A percentile compares a stretch with the other conserved stretches of the same genome.
Conservation (phyloP, 2,888 invertebrate species). For the Hydropsyche betteni region DNA sequence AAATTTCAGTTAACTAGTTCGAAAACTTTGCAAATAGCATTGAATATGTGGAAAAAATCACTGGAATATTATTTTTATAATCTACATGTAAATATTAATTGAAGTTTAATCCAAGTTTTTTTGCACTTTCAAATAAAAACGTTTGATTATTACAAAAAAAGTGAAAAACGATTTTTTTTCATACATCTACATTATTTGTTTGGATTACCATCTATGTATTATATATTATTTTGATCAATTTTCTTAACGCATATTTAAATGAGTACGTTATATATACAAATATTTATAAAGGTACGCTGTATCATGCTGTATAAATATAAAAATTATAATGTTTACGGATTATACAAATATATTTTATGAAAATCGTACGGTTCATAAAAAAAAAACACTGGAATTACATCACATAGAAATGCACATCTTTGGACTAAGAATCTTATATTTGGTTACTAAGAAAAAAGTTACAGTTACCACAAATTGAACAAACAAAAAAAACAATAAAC, state of each 20-base stretch:
- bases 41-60: background rate
- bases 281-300: constrained; percentile 30
- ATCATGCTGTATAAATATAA: constrained; percentile 22
- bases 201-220: background rate
- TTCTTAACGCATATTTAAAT: background rate
- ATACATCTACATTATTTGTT: background rate
- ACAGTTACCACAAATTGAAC: too few species aligned
- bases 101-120: too few species aligned
- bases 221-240: background rate
- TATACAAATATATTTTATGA: constrained; percentile 19
- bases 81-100: too few species aligned
- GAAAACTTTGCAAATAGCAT: background rate
- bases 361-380: constrained; percentile 15
- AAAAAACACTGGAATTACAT: constrained; percentile 13
- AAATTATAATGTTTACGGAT: background rate
- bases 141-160: constrained; percentile 20
- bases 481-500: constrained; percentile 8
- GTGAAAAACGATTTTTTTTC: background rate
- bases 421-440: constrained; percentile 47
- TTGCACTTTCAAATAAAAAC: background rate
- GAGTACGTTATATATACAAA: background rate
- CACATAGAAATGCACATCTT: constrained; percentile 40
- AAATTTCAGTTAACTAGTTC: background rate
- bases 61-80: too few species aligned
- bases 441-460: constrained; percentile 41